Conservation (phyloP, 2,113 vertebrate species). For the Promerops cafer region DNA sequence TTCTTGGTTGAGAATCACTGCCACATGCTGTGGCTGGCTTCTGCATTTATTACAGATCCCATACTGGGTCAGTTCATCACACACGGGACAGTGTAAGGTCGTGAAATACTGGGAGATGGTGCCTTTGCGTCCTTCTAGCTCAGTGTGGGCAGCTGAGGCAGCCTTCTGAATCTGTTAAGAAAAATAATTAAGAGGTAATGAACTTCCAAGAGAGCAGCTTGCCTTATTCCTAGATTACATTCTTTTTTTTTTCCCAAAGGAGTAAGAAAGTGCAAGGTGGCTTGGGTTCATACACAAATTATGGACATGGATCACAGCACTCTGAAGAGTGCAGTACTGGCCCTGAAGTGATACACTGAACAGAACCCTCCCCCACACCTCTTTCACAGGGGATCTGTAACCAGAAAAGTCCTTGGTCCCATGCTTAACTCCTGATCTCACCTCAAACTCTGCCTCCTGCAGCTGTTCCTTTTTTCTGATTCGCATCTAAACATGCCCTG, state of each 20-base stretch:
- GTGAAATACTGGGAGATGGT: constrained; percentile 98
- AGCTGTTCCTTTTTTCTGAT: neutral
- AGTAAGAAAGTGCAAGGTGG: neutral
- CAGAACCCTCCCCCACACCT: neutral
- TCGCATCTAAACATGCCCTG: rapidly evolving
- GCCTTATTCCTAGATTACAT: neutral
- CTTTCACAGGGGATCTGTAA: neutral
- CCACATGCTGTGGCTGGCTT: constrained; percentile 86
- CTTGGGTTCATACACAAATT: neutral
- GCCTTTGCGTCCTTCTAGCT: constrained; percentile 82
- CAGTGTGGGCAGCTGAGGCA: constrained; percentile 66
- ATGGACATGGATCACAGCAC: neutral
- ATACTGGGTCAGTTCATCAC: constrained; percentile 91
- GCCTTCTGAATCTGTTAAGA: constrained; percentile 85
- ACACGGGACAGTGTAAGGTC: constrained; percentile 93
- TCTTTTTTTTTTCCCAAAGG: neutral
- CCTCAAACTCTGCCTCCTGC: neutral
- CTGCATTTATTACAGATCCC: constrained; percentile 90
- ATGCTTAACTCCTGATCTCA: neutral
- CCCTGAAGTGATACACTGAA: neutral
- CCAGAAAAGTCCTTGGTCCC: neutral
- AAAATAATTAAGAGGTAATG: neutral
- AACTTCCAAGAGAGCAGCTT: neutral
- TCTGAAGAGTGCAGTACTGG: rapidly evolving
- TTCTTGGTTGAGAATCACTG: constrained; percentile 88